These are phyloP conservation scores for Tylochromis polylepis DNA, from an alignment of 2,113 vertebrate species.

Conservation along the genomic window DNA sequence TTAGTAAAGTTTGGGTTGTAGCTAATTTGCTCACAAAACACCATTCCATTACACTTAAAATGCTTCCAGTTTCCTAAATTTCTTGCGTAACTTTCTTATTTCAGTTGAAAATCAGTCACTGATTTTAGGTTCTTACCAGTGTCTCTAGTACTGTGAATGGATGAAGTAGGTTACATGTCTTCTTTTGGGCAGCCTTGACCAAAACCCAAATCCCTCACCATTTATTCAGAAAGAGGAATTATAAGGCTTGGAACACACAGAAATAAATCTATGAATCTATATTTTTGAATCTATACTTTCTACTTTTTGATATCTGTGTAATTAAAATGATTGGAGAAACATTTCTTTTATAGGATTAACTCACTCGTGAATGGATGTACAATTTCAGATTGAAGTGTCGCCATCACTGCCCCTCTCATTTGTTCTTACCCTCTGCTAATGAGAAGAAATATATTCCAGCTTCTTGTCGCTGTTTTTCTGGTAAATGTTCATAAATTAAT, in stretches of 20 bases:
- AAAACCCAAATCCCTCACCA: neutral
- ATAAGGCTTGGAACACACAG: neutral
- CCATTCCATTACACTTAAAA: accelerated
- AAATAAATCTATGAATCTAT: neutral
- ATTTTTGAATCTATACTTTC: neutral
- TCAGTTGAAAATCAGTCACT: neutral
- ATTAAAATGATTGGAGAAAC: neutral
- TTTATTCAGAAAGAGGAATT: neutral
- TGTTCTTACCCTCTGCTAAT: neutral
- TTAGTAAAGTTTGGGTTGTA: neutral
- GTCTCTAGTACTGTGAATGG: neutral
- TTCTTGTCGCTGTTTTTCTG: neutral
- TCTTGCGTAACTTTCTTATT: neutral
- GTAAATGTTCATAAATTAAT: neutral
- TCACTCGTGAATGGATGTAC: neutral
- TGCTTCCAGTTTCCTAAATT: neutral
- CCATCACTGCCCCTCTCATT: accelerated
- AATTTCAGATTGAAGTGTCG: neutral
- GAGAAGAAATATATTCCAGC: neutral
- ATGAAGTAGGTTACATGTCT: accelerated
- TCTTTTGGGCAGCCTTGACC: neutral
- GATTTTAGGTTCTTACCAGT: accelerated
- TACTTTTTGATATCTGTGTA: neutral
- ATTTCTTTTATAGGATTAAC: neutral
- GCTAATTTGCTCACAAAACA: neutral